phyloP scores from a whole-genome alignment of 2,797 vertebrate species.

The Agapornis canus region DNA sequence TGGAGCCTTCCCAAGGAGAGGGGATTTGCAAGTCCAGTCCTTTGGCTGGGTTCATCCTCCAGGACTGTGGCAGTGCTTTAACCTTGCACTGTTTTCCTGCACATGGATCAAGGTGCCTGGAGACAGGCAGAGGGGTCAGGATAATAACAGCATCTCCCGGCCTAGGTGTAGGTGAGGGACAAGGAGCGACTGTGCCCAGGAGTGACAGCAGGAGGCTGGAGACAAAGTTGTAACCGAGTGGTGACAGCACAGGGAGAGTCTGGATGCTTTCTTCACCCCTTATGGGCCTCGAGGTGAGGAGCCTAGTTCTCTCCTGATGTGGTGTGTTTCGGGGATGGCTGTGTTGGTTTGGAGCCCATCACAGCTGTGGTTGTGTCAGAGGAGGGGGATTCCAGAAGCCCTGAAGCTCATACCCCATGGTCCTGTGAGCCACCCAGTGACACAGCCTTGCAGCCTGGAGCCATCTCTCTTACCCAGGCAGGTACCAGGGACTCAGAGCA shows the following conservation, averaged over 20 bases:
- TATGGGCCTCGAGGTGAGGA: not conserved
- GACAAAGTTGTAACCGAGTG: rapidly evolving
- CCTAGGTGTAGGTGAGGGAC: rapidly evolving
- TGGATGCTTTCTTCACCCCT: rapidly evolving
- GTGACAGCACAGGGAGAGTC: rapidly evolving
- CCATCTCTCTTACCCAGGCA: not conserved
- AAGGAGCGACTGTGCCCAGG: not conserved
- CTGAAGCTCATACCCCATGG: rapidly evolving
- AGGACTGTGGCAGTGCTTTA: rapidly evolving
- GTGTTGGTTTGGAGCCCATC: not conserved
- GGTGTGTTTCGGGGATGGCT: rapidly evolving
- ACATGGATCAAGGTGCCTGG: not conserved
- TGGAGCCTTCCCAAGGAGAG: not conserved
- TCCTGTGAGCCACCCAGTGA: not conserved
- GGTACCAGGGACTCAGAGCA: not conserved
- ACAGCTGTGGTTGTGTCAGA: not conserved
- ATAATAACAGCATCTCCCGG: not conserved
- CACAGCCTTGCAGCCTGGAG: not conserved
- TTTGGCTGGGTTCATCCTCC: rapidly evolving
- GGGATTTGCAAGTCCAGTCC: not conserved
- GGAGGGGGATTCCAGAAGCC: not conserved
- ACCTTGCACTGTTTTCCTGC: not conserved
- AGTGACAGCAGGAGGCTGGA: not conserved
- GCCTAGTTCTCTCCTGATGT: not conserved
- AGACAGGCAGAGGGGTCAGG: not conserved